Evolutionary conservation across 2,888 invertebrate genomes (phyloP).

Genomic region (Cerastis rubricosa): DNA sequence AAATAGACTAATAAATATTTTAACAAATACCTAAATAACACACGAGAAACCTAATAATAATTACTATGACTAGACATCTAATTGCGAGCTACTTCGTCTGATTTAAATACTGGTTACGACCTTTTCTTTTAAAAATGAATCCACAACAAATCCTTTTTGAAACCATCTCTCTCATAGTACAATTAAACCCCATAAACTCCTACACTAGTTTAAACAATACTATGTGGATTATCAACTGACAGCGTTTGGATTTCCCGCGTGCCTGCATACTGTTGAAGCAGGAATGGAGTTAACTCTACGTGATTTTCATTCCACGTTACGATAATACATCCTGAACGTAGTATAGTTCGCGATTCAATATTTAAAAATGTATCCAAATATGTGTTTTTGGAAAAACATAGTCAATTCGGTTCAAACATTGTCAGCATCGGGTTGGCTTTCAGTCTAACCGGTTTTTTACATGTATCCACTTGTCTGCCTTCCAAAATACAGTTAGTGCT

Average conservation of each 20-base stretch:
- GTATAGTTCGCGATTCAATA: background rate
- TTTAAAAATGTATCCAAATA: background rate
- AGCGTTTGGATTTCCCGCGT: conserved; percentile 26
- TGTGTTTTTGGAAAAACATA: background rate
- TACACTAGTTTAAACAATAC: conserved; percentile 19
- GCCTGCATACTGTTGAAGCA: conserved; percentile 15
- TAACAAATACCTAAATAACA: too few relatives aligned
- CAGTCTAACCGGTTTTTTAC: background rate
- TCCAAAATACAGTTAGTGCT: background rate
- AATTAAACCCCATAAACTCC: background rate
- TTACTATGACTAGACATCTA: too few relatives aligned
- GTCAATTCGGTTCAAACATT: background rate
- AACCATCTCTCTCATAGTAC: background rate
- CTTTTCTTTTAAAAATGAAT: too few relatives aligned
- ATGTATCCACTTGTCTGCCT: background rate
- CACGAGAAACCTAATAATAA: too few relatives aligned
- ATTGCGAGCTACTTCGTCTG: too few relatives aligned
- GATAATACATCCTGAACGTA: conserved; percentile 40
- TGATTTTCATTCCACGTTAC: conserved; percentile 49
- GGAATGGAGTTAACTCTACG: conserved; percentile 32
- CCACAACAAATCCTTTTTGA: background rate
- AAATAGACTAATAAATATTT: too few relatives aligned
- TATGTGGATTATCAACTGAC: background rate
- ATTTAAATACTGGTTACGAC: too few relatives aligned
- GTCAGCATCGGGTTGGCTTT: background rate